Evolutionary conservation across 2,888 invertebrate species (phyloP), one percentile per base, ranked within the genome.

Genomic region (Scrobipalpa costella): DNA sequence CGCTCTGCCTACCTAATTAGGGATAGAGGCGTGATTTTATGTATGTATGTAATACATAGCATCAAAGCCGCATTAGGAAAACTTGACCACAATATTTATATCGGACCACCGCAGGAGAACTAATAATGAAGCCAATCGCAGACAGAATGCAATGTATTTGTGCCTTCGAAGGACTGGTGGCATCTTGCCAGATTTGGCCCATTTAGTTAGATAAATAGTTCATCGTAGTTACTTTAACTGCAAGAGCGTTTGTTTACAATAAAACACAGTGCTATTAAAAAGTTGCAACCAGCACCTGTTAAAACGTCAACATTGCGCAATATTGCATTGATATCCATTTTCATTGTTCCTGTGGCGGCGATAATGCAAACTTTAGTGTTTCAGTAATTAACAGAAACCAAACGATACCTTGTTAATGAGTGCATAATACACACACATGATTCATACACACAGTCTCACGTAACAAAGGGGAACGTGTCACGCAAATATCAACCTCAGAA

Each of bases 401-500:
- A 21, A 27, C 21, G 11, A 52, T 27, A 44, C 15, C 15, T 44
- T n/a, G 44, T 52, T 21, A 19, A n/a, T 44, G 13, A 44, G n/a
- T 44, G 44, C 13, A n/a, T 44, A 44, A 52, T 50, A 17, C 47
- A 13, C 13, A 44, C 17, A 50, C 50, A 55, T 55, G 55, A 34
- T 7, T 55, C 34, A 55, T 34, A 34, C 15, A 40, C 36, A 61
- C n/a, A 40, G 49, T 9, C 34, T 44, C 59, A 21, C 27, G 34
- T 34, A 55, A 55, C 34, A 55, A 34, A 34, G 27, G 52, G 33
- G 33, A 6, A 52, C 49, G 19, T 15, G 15, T 55, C 34, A 55
- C 55, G 55, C 55, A 55, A 55, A 55, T 34, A 55, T 55, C n/a
- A 55, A 55, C 55, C 33, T 55, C 33, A 55, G 15, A 55, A 55